These are phyloP conservation scores for Chauna torquata DNA, from an alignment of 2,113 vertebrate genomes.

Conservation along the genomic window DNA sequence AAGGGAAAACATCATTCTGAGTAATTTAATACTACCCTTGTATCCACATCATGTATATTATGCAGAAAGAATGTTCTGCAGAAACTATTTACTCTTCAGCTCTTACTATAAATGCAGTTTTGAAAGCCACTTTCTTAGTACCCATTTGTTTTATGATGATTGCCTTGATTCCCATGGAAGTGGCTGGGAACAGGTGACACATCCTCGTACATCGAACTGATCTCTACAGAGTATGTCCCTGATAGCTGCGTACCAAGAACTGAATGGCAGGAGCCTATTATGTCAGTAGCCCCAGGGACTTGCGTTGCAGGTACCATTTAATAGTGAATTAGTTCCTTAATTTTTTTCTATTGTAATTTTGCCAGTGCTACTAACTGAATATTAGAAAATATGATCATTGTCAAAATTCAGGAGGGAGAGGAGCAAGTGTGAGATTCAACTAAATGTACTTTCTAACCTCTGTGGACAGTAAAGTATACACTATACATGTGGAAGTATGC, in stretches of 20 bases:
- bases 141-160: background rate
- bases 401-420: background rate
- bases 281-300: background rate
- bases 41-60: background rate
- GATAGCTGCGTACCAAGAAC: background rate
- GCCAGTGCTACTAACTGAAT: background rate
- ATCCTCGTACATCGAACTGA: rapidly evolving
- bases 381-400: rapidly evolving
- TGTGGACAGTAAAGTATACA: background rate
- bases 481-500: background rate
- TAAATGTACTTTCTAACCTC: background rate
- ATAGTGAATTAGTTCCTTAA: background rate
- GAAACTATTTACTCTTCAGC: background rate
- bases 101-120: slow-evolving; percentile 10
- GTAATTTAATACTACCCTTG: background rate
- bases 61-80: background rate
- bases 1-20: background rate
- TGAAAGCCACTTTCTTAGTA: background rate
- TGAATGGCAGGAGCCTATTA: background rate
- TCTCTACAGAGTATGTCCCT: background rate
- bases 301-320: background rate
- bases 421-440: background rate
- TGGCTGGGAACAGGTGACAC: background rate
- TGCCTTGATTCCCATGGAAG: background rate
- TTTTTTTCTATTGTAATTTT: background rate